Evolutionary conservation across 2,113 vertebrate genomes (phyloP).

Genomic region (Toxostoma redivivum): DNA sequence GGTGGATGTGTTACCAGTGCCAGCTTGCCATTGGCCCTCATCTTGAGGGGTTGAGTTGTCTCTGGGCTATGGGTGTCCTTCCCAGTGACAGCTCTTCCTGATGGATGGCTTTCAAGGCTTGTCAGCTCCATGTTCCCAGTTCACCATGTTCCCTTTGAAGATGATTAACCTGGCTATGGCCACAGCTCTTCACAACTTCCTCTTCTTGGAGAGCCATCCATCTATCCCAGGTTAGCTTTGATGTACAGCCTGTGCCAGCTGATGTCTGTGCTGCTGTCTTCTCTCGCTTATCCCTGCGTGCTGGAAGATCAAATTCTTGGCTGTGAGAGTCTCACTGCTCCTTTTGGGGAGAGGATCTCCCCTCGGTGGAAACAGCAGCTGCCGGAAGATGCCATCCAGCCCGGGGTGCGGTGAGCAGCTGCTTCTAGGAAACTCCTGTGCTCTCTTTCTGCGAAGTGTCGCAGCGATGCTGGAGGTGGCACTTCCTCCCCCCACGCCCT

Average conservation of each 20-base stretch:
- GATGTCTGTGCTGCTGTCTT: rapidly evolving
- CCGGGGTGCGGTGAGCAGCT: rapidly evolving
- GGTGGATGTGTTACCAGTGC: background rate
- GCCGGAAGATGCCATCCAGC: background rate
- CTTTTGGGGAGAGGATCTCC: background rate
- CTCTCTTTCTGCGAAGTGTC: background rate
- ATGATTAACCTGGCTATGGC: background rate
- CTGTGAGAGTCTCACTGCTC: rapidly evolving
- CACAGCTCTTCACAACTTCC: background rate
- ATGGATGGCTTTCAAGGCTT: background rate
- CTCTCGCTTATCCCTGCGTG: rapidly evolving
- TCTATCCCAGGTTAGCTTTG: background rate
- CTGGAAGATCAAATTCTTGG: background rate
- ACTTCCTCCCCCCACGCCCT: background rate
- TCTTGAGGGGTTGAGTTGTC: background rate
- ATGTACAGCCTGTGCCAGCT: background rate
- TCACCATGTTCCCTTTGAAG: background rate
- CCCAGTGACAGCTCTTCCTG: background rate
- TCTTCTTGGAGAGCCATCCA: background rate
- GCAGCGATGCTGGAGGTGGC: background rate
- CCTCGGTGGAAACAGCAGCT: rapidly evolving
- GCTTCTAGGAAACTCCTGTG: conserved; percentile 16
- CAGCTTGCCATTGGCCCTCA: background rate
- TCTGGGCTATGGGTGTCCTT: background rate
- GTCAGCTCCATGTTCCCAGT: background rate